phyloP scores from a whole-genome alignment of 2,113 vertebrate genomes.

The Emydocephalus ijimae region DNA sequence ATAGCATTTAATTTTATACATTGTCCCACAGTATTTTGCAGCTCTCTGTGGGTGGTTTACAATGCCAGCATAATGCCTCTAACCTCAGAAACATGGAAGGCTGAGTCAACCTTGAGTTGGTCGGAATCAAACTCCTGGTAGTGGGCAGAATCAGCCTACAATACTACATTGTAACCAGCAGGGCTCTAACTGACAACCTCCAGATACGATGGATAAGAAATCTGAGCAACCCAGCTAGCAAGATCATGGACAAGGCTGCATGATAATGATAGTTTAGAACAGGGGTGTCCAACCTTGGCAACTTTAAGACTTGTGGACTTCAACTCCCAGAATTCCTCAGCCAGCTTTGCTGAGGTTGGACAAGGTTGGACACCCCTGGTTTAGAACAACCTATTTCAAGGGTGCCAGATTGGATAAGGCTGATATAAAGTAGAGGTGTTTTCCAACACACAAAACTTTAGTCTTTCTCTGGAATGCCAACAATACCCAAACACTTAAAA shows the following conservation, averaged over 20 bases:
- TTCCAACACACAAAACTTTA: neutral
- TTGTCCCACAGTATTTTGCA: neutral
- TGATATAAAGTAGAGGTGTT: neutral
- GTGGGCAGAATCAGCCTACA: neutral
- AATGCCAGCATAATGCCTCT: neutral
- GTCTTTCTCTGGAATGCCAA: neutral
- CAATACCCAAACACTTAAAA: neutral
- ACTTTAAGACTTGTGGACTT: too few species aligned
- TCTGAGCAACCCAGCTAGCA: neutral
- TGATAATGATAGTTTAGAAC: neutral
- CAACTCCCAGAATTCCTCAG: too few species aligned
- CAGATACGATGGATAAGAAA: neutral
- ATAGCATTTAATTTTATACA: too few species aligned
- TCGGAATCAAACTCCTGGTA: neutral
- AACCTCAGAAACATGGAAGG: neutral
- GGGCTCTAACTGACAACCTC: neutral
- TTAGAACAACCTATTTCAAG: neutral
- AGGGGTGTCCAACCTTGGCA: too few species aligned
- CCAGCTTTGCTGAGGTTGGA: too few species aligned
- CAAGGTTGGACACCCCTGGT: neutral
- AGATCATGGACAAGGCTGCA: neutral
- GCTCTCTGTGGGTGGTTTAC: neutral
- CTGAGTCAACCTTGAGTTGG: neutral
- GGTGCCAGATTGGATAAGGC: neutral
- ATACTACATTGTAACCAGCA: neutral